These are phyloP conservation scores for Nothocercus nigrocapillus DNA, from an alignment of 2,113 vertebrate genomes.

Conservation along the genomic window DNA sequence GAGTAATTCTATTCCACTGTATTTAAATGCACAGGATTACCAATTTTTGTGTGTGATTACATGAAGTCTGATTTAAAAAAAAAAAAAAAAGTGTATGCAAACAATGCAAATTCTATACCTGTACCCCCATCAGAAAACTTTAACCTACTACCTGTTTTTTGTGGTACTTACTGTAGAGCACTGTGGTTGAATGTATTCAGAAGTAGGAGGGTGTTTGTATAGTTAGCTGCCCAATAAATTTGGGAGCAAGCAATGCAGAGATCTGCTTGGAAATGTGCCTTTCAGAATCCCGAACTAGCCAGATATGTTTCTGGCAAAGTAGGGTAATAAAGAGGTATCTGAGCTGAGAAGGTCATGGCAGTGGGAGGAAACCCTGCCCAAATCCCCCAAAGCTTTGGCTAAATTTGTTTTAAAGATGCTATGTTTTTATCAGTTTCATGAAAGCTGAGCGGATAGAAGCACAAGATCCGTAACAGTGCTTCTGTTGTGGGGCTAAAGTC, in stretches of 20 bases:
- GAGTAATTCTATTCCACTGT: not conserved
- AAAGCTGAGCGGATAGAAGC: not conserved
- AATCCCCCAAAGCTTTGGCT: not conserved
- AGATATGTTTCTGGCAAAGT: not conserved
- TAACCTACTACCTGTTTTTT: not conserved
- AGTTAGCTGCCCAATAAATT: not conserved
- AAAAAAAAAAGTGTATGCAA: not conserved
- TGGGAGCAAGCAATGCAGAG: not conserved
- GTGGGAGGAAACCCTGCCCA: not conserved
- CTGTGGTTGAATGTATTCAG: not conserved
- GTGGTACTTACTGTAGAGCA: not conserved
- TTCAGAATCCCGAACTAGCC: not conserved
- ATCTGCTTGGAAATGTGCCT: not conserved
- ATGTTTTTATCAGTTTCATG: rapidly evolving
- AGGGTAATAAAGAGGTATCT: not conserved
- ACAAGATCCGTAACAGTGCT: not conserved
- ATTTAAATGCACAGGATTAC: not conserved
- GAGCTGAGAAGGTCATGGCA: not conserved
- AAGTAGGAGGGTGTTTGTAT: not conserved
- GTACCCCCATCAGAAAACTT: not conserved
- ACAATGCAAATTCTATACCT: not conserved
- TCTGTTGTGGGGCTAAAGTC: not conserved
- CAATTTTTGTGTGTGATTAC: not conserved
- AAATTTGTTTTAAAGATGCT: not conserved
- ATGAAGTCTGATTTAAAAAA: not conserved